A percentile compares a stretch with the other conserved stretches of the same genome.
These are phyloP conservation scores for Hippolais icterina DNA, from an alignment of 2,113 vertebrate species.

Conservation along the genomic window DNA sequence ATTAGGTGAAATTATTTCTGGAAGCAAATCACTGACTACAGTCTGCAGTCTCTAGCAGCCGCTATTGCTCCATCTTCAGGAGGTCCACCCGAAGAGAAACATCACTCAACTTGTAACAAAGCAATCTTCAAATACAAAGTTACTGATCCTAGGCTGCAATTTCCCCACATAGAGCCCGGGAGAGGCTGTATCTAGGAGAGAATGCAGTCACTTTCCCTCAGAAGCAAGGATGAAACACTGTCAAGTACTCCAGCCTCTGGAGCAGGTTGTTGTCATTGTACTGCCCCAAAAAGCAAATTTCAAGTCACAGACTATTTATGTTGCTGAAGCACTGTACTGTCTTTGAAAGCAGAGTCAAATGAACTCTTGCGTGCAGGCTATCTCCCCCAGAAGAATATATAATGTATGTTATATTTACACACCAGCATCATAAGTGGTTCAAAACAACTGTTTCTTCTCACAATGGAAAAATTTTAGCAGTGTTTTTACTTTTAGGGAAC, in stretches of 20 bases:
- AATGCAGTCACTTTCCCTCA: not conserved
- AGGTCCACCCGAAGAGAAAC: not conserved
- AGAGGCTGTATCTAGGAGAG: not conserved
- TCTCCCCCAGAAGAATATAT: not conserved
- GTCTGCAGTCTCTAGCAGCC: not conserved
- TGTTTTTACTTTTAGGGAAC: not conserved
- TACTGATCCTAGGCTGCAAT: not conserved
- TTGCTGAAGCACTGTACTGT: not conserved
- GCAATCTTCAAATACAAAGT: not conserved
- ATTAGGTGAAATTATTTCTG: not conserved
- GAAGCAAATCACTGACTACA: not conserved
- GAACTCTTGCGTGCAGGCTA: not conserved
- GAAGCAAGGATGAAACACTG: not conserved
- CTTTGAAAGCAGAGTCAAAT: not conserved
- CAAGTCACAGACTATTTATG: not conserved
- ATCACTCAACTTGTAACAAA: not conserved
- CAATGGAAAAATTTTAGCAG: not conserved
- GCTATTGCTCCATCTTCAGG: not conserved
- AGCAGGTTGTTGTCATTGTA: not conserved
- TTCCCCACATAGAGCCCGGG: not conserved
- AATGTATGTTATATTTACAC: not conserved
- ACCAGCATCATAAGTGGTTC: not conserved
- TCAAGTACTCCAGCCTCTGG: not conserved
- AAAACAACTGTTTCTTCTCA: not conserved
- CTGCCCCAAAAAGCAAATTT: not conserved